These are phyloP conservation scores for Dendroctonus ponderosae DNA, from an alignment of 1,140 invertebrate genomes.

Conservation along the genomic window DNA sequence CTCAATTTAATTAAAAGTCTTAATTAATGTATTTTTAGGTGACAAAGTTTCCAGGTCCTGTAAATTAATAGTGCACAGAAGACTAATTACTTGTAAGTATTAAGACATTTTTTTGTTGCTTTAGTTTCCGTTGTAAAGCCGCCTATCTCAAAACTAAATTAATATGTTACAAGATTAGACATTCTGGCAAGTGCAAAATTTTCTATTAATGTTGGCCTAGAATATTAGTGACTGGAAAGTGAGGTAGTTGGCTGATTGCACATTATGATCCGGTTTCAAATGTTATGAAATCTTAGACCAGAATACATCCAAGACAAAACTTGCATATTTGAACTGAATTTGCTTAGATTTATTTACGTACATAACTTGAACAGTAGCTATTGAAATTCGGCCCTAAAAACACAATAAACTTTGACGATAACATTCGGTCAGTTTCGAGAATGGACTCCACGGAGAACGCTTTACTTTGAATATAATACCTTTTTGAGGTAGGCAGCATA, in stretches of 20 bases:
- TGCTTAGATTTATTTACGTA: constrained; percentile 15
- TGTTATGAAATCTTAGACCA: neutral
- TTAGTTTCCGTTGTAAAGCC: neutral
- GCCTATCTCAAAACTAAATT: too few relatives aligned
- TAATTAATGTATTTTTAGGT: constrained; percentile 24
- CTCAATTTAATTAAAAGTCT: constrained; percentile 14
- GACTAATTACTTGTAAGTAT: neutral
- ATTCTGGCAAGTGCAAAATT: too few relatives aligned
- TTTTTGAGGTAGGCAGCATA: constrained; percentile 21
- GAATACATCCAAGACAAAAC: neutral
- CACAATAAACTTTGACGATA: constrained; percentile 27
- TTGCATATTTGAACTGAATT: constrained; percentile 15
- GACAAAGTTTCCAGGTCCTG: constrained; percentile 3
- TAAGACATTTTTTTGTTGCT: neutral
- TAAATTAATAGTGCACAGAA: constrained; percentile 8
- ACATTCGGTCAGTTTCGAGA: constrained; percentile 28
- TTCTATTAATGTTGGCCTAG: too few relatives aligned
- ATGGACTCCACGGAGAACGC: neutral
- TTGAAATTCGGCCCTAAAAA: constrained; percentile 25
- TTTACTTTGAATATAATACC: constrained; percentile 26
- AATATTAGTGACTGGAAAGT: too few relatives aligned
- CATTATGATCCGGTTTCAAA: neutral
- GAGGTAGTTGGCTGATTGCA: too few relatives aligned
- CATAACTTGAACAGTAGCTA: constrained; percentile 8
- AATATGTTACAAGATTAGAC: too few relatives aligned